Evolutionary conservation across 2,113 vertebrate species (phyloP).

Genomic region (Xenopus tropicalis): DNA sequence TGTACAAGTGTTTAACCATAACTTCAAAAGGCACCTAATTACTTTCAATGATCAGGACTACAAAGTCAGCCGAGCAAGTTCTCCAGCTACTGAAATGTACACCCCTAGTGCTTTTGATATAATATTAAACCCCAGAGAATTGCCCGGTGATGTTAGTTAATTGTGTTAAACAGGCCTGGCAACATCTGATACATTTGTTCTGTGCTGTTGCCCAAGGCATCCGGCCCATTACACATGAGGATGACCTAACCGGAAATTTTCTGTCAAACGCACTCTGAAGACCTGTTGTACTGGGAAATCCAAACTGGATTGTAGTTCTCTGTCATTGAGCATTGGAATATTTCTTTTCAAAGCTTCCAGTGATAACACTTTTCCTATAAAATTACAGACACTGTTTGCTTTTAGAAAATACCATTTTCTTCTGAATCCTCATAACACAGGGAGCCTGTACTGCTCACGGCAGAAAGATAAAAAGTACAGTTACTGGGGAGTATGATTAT

Average conservation of each 20-base stretch:
- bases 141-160: constrained; percentile 20
- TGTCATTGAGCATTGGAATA: constrained; percentile 8
- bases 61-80: constrained; percentile 6
- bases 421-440: background rate
- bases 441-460: no score
- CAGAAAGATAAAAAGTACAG: no score
- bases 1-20: constrained; percentile 1
- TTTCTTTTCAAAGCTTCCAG: background rate
- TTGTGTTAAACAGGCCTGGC: constrained; percentile 15
- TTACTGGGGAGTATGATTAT: no score
- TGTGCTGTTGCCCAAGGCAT: constrained; percentile 30
- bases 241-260: constrained; percentile 21
- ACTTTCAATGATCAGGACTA: constrained; percentile 23
- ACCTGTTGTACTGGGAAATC: constrained; percentile 15
- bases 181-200: constrained; percentile 41
- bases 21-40: constrained; percentile 5
- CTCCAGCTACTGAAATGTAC: constrained; percentile 20
- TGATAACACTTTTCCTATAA: background rate
- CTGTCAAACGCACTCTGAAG: constrained; percentile 15
- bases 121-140: constrained; percentile 20
- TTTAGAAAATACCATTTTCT: background rate
- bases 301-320: constrained; percentile 5
- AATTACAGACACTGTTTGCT: constrained; percentile 2
- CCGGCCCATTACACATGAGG: constrained; percentile 22
- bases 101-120: constrained; percentile 13